Evolutionary conservation across 2,888 invertebrate species (phyloP).

Genomic region (Melieria picta): DNA sequence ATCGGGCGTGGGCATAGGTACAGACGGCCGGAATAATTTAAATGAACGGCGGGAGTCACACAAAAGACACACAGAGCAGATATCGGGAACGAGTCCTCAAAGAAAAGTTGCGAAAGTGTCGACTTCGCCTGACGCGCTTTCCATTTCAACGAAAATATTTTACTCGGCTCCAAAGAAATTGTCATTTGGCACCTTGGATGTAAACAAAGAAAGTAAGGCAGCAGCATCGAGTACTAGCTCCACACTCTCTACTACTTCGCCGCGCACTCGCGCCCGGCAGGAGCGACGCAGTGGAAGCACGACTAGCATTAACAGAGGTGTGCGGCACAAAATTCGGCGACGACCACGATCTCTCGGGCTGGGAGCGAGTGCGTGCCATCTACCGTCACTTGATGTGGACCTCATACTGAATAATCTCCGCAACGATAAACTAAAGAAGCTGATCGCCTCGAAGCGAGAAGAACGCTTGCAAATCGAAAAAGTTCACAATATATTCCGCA

Average conservation of each 20-base stretch:
- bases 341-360: slow-evolving; percentile 34
- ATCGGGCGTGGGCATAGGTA: slow-evolving; percentile 33
- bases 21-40: slow-evolving; percentile 28
- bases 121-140: slow-evolving; percentile 15
- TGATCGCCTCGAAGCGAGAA: slow-evolving; percentile 55
- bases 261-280: slow-evolving; percentile 11
- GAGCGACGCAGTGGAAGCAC: slow-evolving; percentile 24
- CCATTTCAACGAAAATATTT: slow-evolving; percentile 52
- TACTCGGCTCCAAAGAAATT: slow-evolving; percentile 46
- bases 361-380: not conserved
- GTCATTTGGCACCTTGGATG: not conserved
- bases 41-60: not conserved
- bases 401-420: slow-evolving; percentile 54
- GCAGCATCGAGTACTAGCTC: not conserved
- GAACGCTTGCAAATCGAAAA: slow-evolving; percentile 57
- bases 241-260: slow-evolving; percentile 18
- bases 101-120: slow-evolving; percentile 42
- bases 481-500: slow-evolving; percentile 57
- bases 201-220: slow-evolving; percentile 1
- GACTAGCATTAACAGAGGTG: slow-evolving; percentile 56
- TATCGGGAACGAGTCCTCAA: slow-evolving; percentile 34
- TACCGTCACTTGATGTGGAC: slow-evolving; percentile 48
- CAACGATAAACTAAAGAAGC: slow-evolving; percentile 57
- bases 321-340: slow-evolving; percentile 57
- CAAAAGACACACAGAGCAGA: slow-evolving; percentile 41